These are phyloP conservation scores for Machimus rusticus DNA, from an alignment of 2,888 invertebrate species.

Conservation along the genomic window DNA sequence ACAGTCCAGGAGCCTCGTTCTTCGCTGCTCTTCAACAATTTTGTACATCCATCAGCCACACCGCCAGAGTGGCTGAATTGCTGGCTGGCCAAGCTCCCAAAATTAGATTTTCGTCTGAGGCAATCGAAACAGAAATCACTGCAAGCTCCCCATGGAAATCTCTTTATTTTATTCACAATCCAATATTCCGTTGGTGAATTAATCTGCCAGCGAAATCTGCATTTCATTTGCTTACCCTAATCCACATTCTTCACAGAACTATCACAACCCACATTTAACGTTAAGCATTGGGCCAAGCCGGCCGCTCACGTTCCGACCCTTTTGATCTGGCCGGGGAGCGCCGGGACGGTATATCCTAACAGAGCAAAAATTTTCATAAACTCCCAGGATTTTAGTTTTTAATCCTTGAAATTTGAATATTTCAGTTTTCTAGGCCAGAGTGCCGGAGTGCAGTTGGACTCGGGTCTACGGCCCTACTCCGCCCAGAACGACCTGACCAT, in stretches of 20 bases:
- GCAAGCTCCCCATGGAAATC: neutral
- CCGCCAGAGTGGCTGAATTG: neutral
- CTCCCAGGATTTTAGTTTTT: constrained; percentile 39
- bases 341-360: neutral
- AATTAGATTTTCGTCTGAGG: neutral
- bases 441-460: constrained; percentile 15
- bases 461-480: neutral
- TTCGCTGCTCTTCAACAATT: neutral
- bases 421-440: constrained; percentile 23
- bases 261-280: constrained; percentile 3
- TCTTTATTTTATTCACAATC: constrained; percentile 19
- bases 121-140: neutral
- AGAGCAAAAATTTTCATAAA: constrained; percentile 33
- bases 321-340: constrained; percentile 13
- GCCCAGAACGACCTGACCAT: neutral
- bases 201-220: constrained; percentile 39
- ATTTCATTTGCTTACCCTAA: constrained; percentile 37
- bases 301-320: neutral
- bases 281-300: neutral
- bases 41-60: neutral
- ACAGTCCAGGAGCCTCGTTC: neutral
- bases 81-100: neutral
- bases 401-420: constrained; percentile 40
- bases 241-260: constrained; percentile 20
- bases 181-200: constrained; percentile 34